phyloP scores from a whole-genome alignment of 2,888 invertebrate species.

The Pristionchus maxplancki region DNA sequence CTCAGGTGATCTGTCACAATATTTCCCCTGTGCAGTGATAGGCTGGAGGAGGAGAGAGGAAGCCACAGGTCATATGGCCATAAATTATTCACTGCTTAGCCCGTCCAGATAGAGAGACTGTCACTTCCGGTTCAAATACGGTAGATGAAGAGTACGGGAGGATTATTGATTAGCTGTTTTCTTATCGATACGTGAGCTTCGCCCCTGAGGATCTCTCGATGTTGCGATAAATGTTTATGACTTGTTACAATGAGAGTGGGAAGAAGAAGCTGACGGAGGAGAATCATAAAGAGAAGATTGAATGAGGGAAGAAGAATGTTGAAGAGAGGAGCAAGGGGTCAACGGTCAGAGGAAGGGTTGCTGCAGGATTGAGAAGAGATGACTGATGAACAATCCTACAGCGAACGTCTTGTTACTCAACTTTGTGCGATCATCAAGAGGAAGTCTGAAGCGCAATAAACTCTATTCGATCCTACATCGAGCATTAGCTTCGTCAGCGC shows the following conservation, averaged over 20 bases:
- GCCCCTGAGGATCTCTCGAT: not conserved
- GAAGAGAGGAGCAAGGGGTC: not conserved
- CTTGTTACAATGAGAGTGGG: conserved; percentile 47
- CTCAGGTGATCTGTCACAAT: conserved; percentile 41
- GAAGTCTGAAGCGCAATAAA: not conserved
- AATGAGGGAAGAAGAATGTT: not conserved
- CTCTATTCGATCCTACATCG: not conserved
- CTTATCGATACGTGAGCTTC: conserved; percentile 7
- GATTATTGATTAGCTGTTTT: not conserved
- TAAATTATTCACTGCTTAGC: conserved; percentile 29
- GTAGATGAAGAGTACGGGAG: not conserved
- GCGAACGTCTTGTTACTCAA: not conserved
- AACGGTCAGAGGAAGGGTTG: not conserved
- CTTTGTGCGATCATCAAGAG: not conserved
- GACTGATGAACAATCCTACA: not conserved
- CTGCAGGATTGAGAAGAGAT: not conserved
- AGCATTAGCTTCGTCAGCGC: not conserved
- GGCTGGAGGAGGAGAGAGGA: not conserved
- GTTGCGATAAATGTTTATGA: conserved; percentile 49
- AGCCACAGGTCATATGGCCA: conserved; percentile 44
- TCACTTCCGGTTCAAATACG: conserved; percentile 1
- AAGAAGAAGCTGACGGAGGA: not conserved
- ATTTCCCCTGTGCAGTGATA: conserved; percentile 17
- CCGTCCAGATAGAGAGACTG: conserved; percentile 4
- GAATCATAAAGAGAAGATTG: conserved; percentile 12